These are phyloP conservation scores for Gambusia holbrooki DNA, from an alignment of 2,113 vertebrate species.

Conservation along the genomic window DNA sequence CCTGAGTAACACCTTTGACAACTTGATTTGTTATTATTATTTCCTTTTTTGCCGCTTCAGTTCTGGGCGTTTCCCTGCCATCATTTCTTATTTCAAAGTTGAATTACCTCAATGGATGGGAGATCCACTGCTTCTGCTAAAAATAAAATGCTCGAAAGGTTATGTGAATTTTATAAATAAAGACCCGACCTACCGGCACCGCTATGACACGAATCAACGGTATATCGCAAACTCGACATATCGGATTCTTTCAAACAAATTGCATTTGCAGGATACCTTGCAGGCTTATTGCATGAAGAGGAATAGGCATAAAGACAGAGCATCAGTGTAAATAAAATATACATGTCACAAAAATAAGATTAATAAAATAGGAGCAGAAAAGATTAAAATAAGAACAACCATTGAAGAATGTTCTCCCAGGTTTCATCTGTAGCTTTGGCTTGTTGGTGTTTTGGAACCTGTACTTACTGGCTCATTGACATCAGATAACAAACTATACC, in stretches of 20 bases:
- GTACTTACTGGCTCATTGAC: slow-evolving; percentile 95
- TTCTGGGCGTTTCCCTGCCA: slow-evolving; percentile 94
- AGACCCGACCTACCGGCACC: slow-evolving; percentile 83
- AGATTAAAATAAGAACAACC: slow-evolving; percentile 79
- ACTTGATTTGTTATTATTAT: slow-evolving; percentile 76
- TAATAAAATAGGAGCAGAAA: slow-evolving; percentile 78
- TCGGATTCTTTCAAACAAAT: slow-evolving; percentile 48
- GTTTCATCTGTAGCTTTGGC: slow-evolving; percentile 99
- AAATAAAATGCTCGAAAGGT: neutral
- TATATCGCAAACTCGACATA: slow-evolving; percentile 3
- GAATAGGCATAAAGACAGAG: slow-evolving; percentile 88
- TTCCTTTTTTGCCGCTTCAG: slow-evolving; percentile 87
- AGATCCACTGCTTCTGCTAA: neutral
- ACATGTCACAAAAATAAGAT: slow-evolving; percentile 77
- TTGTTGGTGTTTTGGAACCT: slow-evolving; percentile 96
- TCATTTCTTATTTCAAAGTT: slow-evolving; percentile 81
- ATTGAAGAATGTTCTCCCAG: slow-evolving; percentile 67
- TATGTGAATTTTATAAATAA: slow-evolving; percentile 76
- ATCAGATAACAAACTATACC: slow-evolving; percentile 98
- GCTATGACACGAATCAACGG: neutral
- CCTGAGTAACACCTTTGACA: slow-evolving; percentile 99
- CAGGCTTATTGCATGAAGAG: slow-evolving; percentile 87
- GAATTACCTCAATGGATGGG: slow-evolving; percentile 83
- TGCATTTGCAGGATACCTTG: slow-evolving; percentile 93
- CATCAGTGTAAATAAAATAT: slow-evolving; percentile 84